These are phyloP conservation scores for Onchidella celtica DNA, from an alignment of 2,888 invertebrate species.

Conservation along the genomic window DNA sequence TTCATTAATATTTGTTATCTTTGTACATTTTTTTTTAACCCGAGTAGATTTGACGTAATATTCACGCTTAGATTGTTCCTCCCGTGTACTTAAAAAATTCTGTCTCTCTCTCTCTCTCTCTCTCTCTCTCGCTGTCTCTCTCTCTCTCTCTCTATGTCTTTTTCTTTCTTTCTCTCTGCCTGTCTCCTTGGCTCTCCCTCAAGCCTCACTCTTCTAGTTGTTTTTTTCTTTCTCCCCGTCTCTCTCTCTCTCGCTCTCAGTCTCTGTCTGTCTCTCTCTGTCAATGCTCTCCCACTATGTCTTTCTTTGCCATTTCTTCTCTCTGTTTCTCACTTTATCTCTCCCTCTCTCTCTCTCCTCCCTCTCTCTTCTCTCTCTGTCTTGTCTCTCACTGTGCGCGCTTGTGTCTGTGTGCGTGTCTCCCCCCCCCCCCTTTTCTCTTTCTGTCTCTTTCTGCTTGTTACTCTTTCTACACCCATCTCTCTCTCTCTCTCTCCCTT, in stretches of 20 bases:
- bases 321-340: not conserved
- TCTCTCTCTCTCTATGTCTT: too few relatives aligned
- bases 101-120: too few relatives aligned
- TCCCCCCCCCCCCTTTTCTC: not conserved
- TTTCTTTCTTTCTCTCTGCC: too few relatives aligned
- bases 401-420: not conserved
- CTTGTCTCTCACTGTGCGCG: not conserved
- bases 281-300: not conserved
- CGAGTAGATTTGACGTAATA: too few relatives aligned
- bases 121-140: too few relatives aligned
- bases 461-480: not conserved
- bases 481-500: slow-evolving; percentile 9
- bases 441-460: not conserved
- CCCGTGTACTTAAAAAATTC: too few relatives aligned
- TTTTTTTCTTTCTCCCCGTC: not conserved
- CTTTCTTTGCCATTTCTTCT: slow-evolving; percentile 3
- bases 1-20: too few relatives aligned
- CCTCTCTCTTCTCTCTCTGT: not conserved
- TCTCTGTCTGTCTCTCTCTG: not conserved
- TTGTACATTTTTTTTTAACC: too few relatives aligned
- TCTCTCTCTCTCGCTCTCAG: not conserved
- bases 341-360: not conserved
- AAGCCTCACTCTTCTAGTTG: too few relatives aligned
- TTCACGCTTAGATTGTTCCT: too few relatives aligned
- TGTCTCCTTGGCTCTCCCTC: too few relatives aligned